phyloP scores from a whole-genome alignment of 1,140 invertebrate species.

The Thereuonema tuberculata region DNA sequence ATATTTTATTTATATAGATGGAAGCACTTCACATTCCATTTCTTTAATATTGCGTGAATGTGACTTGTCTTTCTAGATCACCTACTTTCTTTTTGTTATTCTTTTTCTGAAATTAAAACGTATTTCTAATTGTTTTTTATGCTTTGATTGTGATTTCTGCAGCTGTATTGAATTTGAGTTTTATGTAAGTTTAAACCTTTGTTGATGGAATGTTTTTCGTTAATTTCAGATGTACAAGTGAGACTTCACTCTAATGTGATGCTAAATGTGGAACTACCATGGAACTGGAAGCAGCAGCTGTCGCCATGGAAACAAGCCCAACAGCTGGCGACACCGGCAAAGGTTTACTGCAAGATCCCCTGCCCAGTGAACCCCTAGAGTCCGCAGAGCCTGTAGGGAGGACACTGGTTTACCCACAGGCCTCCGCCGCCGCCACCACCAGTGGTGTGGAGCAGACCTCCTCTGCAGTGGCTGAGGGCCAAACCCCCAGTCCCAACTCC shows the following conservation, averaged over 20 bases:
- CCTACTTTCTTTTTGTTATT: too few relatives aligned
- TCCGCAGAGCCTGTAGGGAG: neutral
- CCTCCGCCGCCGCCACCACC: neutral
- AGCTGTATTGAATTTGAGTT: too few relatives aligned
- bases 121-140: too few relatives aligned
- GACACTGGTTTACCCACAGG: neutral
- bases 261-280: slow-evolving; percentile 11
- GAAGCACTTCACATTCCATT: too few relatives aligned
- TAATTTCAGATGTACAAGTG: slow-evolving; percentile 1
- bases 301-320: slow-evolving; percentile 15
- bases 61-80: too few relatives aligned
- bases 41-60: too few relatives aligned
- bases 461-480: neutral
- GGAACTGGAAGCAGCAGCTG: slow-evolving; percentile 12
- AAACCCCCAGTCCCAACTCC: neutral
- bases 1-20: too few relatives aligned
- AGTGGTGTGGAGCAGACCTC: neutral
- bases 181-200: too few relatives aligned
- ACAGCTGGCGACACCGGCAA: slow-evolving; percentile 11
- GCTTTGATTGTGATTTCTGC: too few relatives aligned
- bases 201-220: too few relatives aligned
- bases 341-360: slow-evolving; percentile 2
- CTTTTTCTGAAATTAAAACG: too few relatives aligned
- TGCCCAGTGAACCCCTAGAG: slow-evolving; percentile 4
- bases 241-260: slow-evolving; percentile 9